A percentile compares a stretch with the other conserved stretches of the same genome.
These are phyloP conservation scores for Lymantria monacha DNA, from an alignment of 2,888 invertebrate genomes.

Conservation along the genomic window DNA sequence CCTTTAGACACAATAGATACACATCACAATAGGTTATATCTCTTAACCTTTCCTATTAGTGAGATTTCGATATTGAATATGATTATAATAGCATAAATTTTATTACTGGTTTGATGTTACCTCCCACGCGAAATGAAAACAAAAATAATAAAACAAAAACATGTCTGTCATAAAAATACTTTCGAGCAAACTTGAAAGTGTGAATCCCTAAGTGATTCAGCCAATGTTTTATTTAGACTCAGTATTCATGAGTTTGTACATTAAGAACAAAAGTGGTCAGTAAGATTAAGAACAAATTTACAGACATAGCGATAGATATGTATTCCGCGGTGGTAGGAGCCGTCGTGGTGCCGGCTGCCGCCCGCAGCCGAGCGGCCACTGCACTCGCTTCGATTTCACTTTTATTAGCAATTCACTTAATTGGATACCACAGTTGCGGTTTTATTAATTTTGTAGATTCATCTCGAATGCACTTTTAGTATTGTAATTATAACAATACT, in stretches of 20 bases:
- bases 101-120: conserved; percentile 20
- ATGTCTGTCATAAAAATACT: conserved; percentile 24
- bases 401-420: conserved; percentile 82
- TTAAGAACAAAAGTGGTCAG: conserved; percentile 16
- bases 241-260: conserved; percentile 9
- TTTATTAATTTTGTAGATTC: conserved; percentile 77
- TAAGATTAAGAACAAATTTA: conserved; percentile 17
- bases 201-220: conserved; percentile 16
- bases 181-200: conserved; percentile 25
- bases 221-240: conserved; percentile 8
- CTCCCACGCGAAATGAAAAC: conserved; percentile 30
- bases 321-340: conserved; percentile 18
- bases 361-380: conserved; percentile 64
- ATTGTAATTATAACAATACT: conserved; percentile 33
- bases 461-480: conserved; percentile 58
- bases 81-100: conserved; percentile 22
- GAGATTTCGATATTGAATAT: conserved; percentile 22
- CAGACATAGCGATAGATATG: conserved; percentile 20
- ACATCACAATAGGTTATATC: conserved; percentile 18
- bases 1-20: conserved; percentile 20
- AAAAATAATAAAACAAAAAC: conserved; percentile 23
- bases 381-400: conserved; percentile 81
- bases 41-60: conserved; percentile 22
- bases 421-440: conserved; percentile 78
- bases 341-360: conserved; percentile 24